Percentiles rank a stretch among this genome's conserved stretches.
Conservation (phyloP, 2,113 vertebrate species). For the Xenopus borealis region DNA sequence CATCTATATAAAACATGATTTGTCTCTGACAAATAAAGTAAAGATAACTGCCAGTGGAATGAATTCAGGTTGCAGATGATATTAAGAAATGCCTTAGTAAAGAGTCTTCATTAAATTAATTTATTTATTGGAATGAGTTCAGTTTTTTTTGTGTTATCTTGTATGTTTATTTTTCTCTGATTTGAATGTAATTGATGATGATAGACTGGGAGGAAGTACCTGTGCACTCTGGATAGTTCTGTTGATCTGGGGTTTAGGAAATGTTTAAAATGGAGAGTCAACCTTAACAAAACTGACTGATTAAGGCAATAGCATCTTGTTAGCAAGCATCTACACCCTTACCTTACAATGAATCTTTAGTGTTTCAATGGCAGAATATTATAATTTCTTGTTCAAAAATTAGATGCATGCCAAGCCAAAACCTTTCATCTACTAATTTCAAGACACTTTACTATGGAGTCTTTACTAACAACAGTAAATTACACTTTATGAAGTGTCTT, state of each 20-base stretch:
- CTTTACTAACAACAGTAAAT: no score
- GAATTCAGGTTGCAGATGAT: constrained; percentile 23
- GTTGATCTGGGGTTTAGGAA: constrained; percentile 29
- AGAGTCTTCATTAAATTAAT: constrained; percentile 14
- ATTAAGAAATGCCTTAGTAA: constrained; percentile 34
- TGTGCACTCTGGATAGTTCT: constrained; percentile 22
- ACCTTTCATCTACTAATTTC: constrained; percentile 35
- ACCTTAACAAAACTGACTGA: constrained; percentile 28
- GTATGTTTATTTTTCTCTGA: constrained; percentile 45
- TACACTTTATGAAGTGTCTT: constrained; percentile 7
- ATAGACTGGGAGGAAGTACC: constrained; percentile 40
- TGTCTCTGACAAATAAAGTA: constrained; percentile 18
- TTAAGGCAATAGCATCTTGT: constrained; percentile 13
- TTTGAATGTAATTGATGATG: constrained; percentile 47
- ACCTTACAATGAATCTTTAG: neutral
- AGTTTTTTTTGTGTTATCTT: constrained; percentile 32
- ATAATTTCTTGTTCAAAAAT: constrained; percentile 19
- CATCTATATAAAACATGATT: constrained; percentile 32
- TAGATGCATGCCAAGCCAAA: constrained; percentile 16
- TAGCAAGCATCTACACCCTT: constrained; percentile 22
- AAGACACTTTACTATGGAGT: constrained; percentile 27
- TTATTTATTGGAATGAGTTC: constrained; percentile 37
- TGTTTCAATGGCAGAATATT: neutral
- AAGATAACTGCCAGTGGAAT: constrained; percentile 5
- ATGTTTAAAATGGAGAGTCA: constrained; percentile 17